A percentile compares a stretch with the other conserved stretches of the same genome.
phyloP scores from a whole-genome alignment of 92 coral and sea anemone genomes.

The Parazoanthus darwini region DNA sequence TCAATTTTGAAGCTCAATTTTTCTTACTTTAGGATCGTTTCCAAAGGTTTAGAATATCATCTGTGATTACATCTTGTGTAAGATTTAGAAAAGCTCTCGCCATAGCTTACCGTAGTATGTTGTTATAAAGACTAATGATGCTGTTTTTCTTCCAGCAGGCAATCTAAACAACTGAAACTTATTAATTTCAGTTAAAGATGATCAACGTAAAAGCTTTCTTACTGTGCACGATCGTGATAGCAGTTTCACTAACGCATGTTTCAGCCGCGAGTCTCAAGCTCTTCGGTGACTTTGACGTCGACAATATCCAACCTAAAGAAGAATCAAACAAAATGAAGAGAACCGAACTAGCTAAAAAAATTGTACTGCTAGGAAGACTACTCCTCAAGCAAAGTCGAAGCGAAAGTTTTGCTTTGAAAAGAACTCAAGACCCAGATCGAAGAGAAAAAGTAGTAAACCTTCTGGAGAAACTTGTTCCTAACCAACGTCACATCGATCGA shows the following conservation, averaged over 20 bases:
- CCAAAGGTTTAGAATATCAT: too few species aligned
- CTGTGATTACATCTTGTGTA: too few species aligned
- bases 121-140: not conserved
- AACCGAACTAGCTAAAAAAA: not conserved
- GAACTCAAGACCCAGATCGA: too few species aligned
- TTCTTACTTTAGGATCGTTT: too few species aligned
- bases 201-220: too few species aligned
- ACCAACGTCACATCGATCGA: not conserved
- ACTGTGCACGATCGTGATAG: not conserved
- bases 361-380: not conserved
- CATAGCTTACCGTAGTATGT: too few species aligned
- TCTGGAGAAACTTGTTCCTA: not conserved
- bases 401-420: not conserved
- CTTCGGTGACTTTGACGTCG: not conserved
- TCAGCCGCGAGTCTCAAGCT: not conserved
- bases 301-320: not conserved
- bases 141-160: not conserved
- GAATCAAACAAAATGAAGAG: not conserved
- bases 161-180: not conserved
- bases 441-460: not conserved
- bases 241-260: not conserved
- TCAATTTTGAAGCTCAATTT: too few species aligned
- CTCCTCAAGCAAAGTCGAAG: constrained; percentile 13
- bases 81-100: too few species aligned
- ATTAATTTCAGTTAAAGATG: not conserved